Evolutionary conservation across 1,140 invertebrate species (phyloP).

Genomic region (Hypsibius dujardini): DNA sequence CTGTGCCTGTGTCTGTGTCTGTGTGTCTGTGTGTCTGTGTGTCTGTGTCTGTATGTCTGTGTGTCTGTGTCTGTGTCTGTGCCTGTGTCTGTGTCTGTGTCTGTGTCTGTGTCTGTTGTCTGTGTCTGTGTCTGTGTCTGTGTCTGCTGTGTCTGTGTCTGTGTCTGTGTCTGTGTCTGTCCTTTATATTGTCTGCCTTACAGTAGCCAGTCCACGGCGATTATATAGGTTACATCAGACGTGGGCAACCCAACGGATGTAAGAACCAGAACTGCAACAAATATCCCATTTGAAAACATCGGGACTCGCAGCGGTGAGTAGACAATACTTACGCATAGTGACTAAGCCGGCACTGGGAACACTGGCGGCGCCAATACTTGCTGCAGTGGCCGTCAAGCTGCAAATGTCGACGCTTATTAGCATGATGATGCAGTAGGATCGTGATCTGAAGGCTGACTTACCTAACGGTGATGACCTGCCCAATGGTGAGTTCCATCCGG

Average conservation of each 20-base stretch:
- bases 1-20: too few species aligned
- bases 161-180: too few species aligned
- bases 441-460: too few species aligned
- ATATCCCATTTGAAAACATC: too few species aligned
- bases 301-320: not conserved
- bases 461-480: conserved; percentile 48
- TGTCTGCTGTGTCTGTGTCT: too few species aligned
- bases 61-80: too few species aligned
- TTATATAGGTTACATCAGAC: conserved; percentile 44
- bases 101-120: too few species aligned
- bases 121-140: too few species aligned
- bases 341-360: conserved; percentile 81
- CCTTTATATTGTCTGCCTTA: conserved; percentile 33
- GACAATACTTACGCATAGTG: conserved; percentile 52
- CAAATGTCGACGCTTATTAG: conserved; percentile 20
- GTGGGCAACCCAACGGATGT: conserved; percentile 45
- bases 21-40: too few species aligned
- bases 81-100: too few species aligned
- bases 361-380: conserved; percentile 74
- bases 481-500: conserved; percentile 31
- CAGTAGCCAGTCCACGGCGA: conserved; percentile 50
- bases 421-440: too few species aligned
- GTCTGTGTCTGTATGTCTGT: too few species aligned
- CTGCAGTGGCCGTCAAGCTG: conserved; percentile 70
- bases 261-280: conserved; percentile 40